A percentile compares a stretch with the other conserved stretches of the same genome.
These are phyloP conservation scores for Platyura marginata DNA, from an alignment of 1,140 invertebrate species.

Conservation along the genomic window DNA sequence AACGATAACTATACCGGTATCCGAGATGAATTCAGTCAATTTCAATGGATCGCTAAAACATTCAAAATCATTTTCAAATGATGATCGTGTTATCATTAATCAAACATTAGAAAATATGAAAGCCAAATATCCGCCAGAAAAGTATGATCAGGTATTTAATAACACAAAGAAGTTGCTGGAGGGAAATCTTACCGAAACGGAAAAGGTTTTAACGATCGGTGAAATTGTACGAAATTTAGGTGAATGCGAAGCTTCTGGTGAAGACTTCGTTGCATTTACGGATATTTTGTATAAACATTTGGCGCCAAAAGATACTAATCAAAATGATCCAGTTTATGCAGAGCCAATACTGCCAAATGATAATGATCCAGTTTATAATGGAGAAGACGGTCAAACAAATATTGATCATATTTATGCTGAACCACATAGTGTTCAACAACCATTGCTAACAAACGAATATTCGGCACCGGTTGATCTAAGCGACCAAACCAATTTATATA, in stretches of 20 bases:
- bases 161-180: conserved; percentile 5
- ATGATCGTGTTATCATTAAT: conserved; percentile 8
- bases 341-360: conserved; percentile 3
- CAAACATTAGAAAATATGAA: conserved; percentile 7
- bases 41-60: background rate
- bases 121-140: conserved; percentile 8
- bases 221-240: conserved; percentile 6
- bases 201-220: conserved; percentile 8
- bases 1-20: background rate
- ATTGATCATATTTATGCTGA: conserved; percentile 14
- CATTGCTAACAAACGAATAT: conserved; percentile 13
- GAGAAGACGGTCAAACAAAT: conserved; percentile 3
- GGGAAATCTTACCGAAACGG: conserved; percentile 1
- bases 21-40: background rate
- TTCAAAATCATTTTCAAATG: conserved; percentile 4
- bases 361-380: background rate
- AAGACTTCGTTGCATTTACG: conserved; percentile 8
- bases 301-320: conserved; percentile 3
- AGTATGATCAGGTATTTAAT: conserved; percentile 6
- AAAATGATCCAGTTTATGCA: conserved; percentile 5
- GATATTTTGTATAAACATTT: conserved; percentile 10
- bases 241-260: conserved; percentile 5
- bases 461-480: conserved; percentile 9
- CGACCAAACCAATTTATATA: conserved; percentile 9
- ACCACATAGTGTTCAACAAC: conserved; percentile 8